phyloP scores from a whole-genome alignment of 2,113 vertebrate genomes.

The Sylvilagus bachmani region DNA sequence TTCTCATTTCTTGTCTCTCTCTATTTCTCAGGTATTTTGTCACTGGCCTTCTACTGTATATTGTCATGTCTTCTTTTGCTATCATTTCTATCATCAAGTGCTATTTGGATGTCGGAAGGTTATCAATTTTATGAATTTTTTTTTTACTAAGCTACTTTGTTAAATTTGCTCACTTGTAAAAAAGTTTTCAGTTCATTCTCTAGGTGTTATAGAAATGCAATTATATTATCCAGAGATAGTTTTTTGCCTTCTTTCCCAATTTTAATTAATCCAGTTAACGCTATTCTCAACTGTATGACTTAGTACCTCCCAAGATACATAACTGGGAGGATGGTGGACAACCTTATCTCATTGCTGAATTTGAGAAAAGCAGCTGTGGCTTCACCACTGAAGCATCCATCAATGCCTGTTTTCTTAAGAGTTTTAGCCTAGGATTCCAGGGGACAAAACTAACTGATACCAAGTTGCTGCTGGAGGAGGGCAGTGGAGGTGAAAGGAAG shows the following conservation, averaged over 20 bases:
- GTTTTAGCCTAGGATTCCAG: constrained; percentile 10
- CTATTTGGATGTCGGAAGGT: not conserved
- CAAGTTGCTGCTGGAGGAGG: not conserved
- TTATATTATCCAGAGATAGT: not conserved
- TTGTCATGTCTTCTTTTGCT: not conserved
- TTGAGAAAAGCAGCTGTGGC: not conserved
- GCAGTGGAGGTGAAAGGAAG: not conserved
- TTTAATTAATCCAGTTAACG: not conserved
- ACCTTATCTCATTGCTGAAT: not conserved
- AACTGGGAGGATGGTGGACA: fast-evolving
- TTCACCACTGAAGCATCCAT: not conserved
- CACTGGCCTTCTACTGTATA: not conserved
- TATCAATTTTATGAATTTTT: not conserved
- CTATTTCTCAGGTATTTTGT: not conserved
- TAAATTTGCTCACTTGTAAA: not conserved
- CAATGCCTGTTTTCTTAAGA: not conserved
- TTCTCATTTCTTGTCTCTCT: not conserved
- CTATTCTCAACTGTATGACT: not conserved
- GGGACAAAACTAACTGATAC: not conserved
- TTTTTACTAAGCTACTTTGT: not conserved
- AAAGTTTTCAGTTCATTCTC: constrained; percentile 13
- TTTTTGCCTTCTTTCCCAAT: not conserved
- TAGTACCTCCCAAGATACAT: not conserved
- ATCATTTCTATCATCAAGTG: not conserved
- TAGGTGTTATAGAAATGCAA: constrained; percentile 21